Evolutionary conservation across 2,888 invertebrate genomes (phyloP).

Genomic region (Charanyca ferruginea): DNA sequence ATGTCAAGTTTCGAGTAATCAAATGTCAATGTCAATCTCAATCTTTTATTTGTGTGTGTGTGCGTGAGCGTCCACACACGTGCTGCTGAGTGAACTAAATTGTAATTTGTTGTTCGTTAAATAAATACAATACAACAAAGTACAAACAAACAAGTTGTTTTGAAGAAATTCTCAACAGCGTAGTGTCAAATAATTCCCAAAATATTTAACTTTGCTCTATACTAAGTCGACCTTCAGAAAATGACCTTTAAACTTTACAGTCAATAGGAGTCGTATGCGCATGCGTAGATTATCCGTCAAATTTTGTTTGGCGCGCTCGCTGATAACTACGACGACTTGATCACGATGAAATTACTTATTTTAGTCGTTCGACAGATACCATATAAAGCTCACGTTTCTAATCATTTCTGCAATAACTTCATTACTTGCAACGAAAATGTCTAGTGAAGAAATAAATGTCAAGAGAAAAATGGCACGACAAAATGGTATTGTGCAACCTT

Average conservation of each 20-base stretch:
- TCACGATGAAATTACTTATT: constrained; percentile 87
- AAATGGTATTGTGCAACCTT: constrained; percentile 97
- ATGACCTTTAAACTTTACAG: constrained; percentile 77
- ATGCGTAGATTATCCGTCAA: constrained; percentile 83
- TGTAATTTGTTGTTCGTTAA: not conserved
- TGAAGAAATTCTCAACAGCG: not conserved
- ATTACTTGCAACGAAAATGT: constrained; percentile 79
- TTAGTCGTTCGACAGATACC: constrained; percentile 84
- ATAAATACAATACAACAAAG: not conserved
- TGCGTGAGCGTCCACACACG: too few relatives aligned
- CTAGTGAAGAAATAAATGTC: constrained; percentile 76
- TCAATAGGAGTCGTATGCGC: constrained; percentile 82
- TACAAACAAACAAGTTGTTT: not conserved
- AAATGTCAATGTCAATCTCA: not conserved
- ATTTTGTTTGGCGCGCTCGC: constrained; percentile 85
- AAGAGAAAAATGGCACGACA: constrained; percentile 91
- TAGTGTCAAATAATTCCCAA: not conserved
- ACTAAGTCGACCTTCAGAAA: constrained; percentile 76
- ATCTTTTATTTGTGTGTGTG: not conserved
- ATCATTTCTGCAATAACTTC: constrained; percentile 59
- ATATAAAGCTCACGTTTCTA: constrained; percentile 77
- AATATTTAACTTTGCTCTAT: constrained; percentile 7
- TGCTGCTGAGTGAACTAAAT: not conserved
- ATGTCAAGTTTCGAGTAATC: too few relatives aligned
- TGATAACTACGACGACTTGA: constrained; percentile 80